Conservation (phyloP, 2,888 invertebrate genomes). For the Drosophila peninsularis region DNA sequence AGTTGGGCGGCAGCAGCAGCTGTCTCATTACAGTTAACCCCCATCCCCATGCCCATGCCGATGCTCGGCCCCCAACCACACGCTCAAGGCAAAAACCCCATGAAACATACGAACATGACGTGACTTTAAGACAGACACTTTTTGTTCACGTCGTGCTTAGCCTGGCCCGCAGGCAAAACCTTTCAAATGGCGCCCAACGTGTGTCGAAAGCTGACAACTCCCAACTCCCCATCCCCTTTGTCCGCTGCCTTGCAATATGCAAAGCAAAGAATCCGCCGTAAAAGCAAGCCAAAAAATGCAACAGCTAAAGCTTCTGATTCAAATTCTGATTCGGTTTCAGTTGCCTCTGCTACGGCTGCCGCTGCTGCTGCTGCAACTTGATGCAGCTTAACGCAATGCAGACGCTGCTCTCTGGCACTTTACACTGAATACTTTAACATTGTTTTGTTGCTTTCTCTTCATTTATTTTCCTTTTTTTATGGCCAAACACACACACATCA, state of each 20-base stretch:
- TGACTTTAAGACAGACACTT: conserved; percentile 74
- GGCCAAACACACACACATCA: conserved; percentile 35
- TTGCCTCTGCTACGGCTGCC: conserved; percentile 4
- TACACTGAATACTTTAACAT: conserved; percentile 44
- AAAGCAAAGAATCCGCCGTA: conserved; percentile 46
- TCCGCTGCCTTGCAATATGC: conserved; percentile 49
- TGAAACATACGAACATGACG: conserved; percentile 49
- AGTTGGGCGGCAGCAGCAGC: conserved; percentile 48
- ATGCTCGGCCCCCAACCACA: background rate
- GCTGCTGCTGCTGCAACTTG: conserved; percentile 38
- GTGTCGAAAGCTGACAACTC: conserved; percentile 17
- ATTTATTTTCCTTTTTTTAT: conserved; percentile 5
- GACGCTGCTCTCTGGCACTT: conserved; percentile 33
- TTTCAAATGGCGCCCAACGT: conserved; percentile 56
- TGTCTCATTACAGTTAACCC: conserved; percentile 68
- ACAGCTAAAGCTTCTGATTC: conserved; percentile 29
- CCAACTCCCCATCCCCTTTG: background rate
- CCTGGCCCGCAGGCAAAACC: conserved; percentile 48
- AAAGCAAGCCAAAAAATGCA: conserved; percentile 56
- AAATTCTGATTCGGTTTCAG: conserved; percentile 19
- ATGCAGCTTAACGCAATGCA: conserved; percentile 28
- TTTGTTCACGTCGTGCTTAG: conserved; percentile 62
- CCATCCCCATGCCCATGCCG: no score
- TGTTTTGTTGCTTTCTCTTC: conserved; percentile 9
- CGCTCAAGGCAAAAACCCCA: background rate